These are phyloP conservation scores for Poeciliopsis paucimaculata DNA, from an alignment of 2,797 vertebrate species.

Conservation along the genomic window DNA sequence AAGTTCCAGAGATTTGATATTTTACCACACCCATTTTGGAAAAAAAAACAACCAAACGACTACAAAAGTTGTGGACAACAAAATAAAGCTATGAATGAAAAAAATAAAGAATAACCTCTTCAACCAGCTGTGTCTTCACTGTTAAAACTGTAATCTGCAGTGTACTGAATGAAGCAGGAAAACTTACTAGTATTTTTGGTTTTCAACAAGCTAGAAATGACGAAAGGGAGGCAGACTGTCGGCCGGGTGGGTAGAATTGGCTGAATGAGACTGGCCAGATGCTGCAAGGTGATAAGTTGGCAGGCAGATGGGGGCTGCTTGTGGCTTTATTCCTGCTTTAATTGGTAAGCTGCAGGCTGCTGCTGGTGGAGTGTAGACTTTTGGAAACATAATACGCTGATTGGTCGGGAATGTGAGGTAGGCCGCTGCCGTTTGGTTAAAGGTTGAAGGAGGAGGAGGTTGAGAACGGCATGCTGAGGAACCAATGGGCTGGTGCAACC, in stretches of 20 bases:
- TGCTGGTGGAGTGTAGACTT: constrained; percentile 99
- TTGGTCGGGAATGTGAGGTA: constrained; percentile 99
- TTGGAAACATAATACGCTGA: constrained; percentile 99
- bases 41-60: constrained; percentile 38
- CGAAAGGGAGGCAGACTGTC: constrained; percentile 98
- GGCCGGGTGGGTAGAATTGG: constrained; percentile 99
- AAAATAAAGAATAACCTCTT: constrained; percentile 82
- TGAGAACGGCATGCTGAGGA: constrained; percentile 99
- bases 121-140: constrained; percentile 98
- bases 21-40: constrained; percentile 80
- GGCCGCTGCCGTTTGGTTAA: constrained; percentile 99
- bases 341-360: constrained; percentile 99
- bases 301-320: constrained; percentile 97
- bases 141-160: constrained; percentile 97
- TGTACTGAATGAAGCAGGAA: constrained; percentile 99
- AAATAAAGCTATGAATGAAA: constrained; percentile 85
- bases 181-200: constrained; percentile 99
- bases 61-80: constrained; percentile 69
- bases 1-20: constrained; percentile 54
- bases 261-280: constrained; percentile 99
- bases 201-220: constrained; percentile 99
- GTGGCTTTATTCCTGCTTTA: constrained; percentile 99
- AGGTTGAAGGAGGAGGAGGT: constrained; percentile 97
- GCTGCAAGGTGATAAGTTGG: constrained; percentile 99
- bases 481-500: constrained; percentile 99